These are phyloP conservation scores for Alectoris magna DNA, from an alignment of 2,797 vertebrate species.

Conservation along the genomic window DNA sequence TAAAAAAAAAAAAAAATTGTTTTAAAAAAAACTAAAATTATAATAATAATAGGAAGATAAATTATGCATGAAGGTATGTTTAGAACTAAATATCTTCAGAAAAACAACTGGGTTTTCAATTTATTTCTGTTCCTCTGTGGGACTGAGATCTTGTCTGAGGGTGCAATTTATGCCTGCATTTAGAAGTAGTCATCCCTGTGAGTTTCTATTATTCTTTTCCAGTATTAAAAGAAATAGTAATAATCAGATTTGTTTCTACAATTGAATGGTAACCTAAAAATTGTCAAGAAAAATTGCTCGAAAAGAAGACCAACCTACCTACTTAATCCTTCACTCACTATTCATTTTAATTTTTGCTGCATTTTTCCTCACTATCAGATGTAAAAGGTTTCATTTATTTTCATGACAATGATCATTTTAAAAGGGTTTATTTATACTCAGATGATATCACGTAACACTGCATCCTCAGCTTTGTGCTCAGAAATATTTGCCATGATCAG, in stretches of 20 bases:
- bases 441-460: neutral
- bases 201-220: neutral
- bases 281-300: neutral
- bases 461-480: neutral
- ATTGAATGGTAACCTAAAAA: neutral
- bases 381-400: neutral
- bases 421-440: neutral
- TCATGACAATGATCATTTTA: neutral
- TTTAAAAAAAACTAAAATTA: neutral
- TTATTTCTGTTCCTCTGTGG: neutral
- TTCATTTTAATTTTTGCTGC: neutral
- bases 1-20: neutral
- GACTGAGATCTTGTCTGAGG: neutral
- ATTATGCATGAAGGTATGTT: neutral
- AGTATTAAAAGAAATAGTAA: conserved; percentile 17
- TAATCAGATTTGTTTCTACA: conserved; percentile 5
- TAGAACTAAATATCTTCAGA: neutral
- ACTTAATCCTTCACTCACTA: neutral
- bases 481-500: neutral
- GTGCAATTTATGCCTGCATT: neutral
- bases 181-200: neutral
- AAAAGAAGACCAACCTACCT: neutral
- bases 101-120: neutral
- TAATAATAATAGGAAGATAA: neutral
- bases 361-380: neutral